Percentiles rank a stretch among this genome's conserved stretches.
phyloP scores from a whole-genome alignment of 2,888 invertebrate genomes.

The Plebejus anna region DNA sequence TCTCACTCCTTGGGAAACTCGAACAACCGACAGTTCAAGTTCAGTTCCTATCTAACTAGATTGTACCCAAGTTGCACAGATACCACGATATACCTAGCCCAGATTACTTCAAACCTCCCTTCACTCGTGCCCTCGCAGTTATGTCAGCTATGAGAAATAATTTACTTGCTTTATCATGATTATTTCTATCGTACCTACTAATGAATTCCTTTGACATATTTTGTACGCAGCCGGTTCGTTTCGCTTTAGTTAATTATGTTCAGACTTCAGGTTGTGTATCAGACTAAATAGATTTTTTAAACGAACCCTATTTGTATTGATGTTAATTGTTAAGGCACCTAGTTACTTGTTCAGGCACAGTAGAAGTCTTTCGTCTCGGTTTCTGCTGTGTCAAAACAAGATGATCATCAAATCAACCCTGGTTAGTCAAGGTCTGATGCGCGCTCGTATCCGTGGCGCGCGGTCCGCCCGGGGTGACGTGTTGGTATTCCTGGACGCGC shows the following conservation, averaged over 20 bases:
- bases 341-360: background rate
- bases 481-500: constrained; percentile 93
- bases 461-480: constrained; percentile 89
- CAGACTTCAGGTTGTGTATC: no score
- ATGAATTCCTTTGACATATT: background rate
- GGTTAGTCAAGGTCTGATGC: constrained; percentile 89
- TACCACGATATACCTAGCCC: background rate
- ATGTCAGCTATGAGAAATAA: background rate
- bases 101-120: background rate
- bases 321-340: background rate
- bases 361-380: background rate
- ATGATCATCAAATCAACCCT: background rate
- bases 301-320: background rate
- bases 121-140: background rate
- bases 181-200: no score
- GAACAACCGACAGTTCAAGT: background rate
- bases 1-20: background rate
- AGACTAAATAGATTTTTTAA: background rate
- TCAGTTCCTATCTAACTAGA: background rate
- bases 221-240: background rate
- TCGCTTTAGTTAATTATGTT: no score
- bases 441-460: constrained; percentile 92
- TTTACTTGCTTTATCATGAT: background rate
- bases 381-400: background rate
- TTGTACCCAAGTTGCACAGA: background rate